A percentile compares a stretch with the other conserved stretches of the same genome.
Evolutionary conservation across 2,113 vertebrate species (phyloP).

Genomic region (Sigmodon hispidus): DNA sequence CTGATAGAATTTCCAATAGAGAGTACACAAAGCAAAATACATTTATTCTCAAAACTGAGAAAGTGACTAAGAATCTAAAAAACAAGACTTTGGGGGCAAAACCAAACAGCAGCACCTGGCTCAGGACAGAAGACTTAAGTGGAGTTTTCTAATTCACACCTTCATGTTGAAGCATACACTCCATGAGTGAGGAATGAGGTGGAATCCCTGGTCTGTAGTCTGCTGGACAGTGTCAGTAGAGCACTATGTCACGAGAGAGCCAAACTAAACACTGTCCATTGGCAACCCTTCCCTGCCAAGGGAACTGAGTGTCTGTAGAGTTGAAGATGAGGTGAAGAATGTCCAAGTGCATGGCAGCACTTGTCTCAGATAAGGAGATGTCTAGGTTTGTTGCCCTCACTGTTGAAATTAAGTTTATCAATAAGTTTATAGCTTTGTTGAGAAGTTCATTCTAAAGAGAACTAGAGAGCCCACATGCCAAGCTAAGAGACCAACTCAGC

Average conservation of each 20-base stretch:
- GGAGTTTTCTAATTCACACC: not conserved
- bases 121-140: not conserved
- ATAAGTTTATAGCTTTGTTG: not conserved
- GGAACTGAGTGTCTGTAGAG: rapidly evolving
- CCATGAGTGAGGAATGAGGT: not conserved
- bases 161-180: not conserved
- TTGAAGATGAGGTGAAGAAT: rapidly evolving
- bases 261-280: not conserved
- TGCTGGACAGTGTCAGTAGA: not conserved
- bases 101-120: not conserved
- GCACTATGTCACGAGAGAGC: not conserved
- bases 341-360: not conserved
- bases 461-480: no score
- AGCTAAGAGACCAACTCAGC: not conserved
- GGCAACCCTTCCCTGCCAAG: not conserved
- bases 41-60: not conserved
- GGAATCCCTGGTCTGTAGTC: not conserved
- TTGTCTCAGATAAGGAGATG: not conserved
- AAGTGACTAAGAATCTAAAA: not conserved
- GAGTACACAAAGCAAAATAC: not conserved
- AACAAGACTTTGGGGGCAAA: not conserved
- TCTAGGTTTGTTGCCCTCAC: not conserved
- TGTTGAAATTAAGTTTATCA: not conserved
- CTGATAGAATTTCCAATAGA: not conserved
- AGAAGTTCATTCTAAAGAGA: not conserved